Conservation (phyloP, 2,113 vertebrate species). For the Gallinago media region DNA sequence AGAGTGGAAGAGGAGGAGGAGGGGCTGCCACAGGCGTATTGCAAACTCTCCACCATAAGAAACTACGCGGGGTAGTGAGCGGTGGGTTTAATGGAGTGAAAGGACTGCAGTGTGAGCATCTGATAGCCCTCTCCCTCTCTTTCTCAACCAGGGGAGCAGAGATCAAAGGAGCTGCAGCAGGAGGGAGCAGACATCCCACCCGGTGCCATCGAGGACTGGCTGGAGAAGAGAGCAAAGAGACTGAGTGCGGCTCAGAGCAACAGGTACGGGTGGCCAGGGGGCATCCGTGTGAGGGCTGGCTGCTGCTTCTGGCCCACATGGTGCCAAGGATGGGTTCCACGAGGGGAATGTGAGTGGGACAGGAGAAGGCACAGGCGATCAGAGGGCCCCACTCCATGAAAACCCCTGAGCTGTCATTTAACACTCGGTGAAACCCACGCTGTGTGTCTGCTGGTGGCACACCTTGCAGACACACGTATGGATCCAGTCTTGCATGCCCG, state of each 20-base stretch:
- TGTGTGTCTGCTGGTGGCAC: rapidly evolving
- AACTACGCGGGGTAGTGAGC: background rate
- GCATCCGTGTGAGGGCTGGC: background rate
- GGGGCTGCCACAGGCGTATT: background rate
- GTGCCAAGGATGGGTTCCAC: background rate
- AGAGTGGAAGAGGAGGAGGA: background rate
- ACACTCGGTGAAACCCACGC: rapidly evolving
- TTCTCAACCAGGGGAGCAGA: conserved; percentile 80
- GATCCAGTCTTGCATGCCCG: rapidly evolving
- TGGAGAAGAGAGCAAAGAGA: conserved; percentile 86
- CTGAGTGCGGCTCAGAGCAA: conserved; percentile 67
- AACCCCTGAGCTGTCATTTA: background rate
- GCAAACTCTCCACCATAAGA: background rate
- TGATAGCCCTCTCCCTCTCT: background rate
- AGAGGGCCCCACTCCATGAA: background rate
- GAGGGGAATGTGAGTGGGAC: rapidly evolving
- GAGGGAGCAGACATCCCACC: conserved; percentile 51
- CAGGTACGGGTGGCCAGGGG: conserved; percentile 76
- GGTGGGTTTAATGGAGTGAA: background rate
- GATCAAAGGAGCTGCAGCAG: conserved; percentile 73
- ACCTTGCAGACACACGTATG: rapidly evolving
- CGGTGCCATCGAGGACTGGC: conserved; percentile 86
- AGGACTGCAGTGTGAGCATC: background rate
- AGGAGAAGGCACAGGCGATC: background rate
- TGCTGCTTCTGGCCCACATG: background rate